Evolutionary conservation across 1,140 invertebrate genomes (phyloP).

Genomic region (Scylla paramamosain): DNA sequence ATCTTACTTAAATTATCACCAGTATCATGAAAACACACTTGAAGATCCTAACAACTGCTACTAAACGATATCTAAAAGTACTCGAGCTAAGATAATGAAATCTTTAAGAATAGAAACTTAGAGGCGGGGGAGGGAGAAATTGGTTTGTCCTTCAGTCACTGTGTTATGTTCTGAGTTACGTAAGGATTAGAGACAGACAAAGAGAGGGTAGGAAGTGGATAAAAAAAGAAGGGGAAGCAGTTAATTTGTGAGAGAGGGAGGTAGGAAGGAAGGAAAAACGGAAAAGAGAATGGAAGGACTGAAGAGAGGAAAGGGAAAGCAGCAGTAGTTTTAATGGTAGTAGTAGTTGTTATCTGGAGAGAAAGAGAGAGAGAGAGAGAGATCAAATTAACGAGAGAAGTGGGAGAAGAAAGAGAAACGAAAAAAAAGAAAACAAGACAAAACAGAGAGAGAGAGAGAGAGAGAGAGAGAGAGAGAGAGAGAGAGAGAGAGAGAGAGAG

Average conservation of each 20-base stretch:
- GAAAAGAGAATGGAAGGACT: neutral
- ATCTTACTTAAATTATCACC: neutral
- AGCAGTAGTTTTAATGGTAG: too few relatives aligned
- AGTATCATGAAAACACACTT: too few relatives aligned
- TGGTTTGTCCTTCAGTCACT: neutral
- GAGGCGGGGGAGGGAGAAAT: neutral
- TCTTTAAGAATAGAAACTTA: too few relatives aligned
- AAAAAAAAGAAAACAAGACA: neutral
- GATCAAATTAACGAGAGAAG: neutral
- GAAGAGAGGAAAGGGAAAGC: neutral
- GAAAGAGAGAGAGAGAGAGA: neutral
- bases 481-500: neutral
- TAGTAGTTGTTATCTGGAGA: too few relatives aligned
- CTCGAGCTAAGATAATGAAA: too few relatives aligned
- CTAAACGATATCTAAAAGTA: too few relatives aligned
- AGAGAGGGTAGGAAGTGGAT: neutral
- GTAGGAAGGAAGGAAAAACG: neutral
- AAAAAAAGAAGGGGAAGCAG: neutral
- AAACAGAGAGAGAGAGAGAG: constrained; percentile 15
- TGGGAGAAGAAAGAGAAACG: neutral
- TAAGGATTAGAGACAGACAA: too few relatives aligned
- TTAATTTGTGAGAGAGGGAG: neutral
- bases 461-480: constrained; percentile 1
- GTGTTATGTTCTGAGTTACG: neutral
- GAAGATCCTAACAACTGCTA: neutral